Evolutionary conservation across 2,113 vertebrate genomes (phyloP).

Genomic region (Paramormyrops kingsleyae): DNA sequence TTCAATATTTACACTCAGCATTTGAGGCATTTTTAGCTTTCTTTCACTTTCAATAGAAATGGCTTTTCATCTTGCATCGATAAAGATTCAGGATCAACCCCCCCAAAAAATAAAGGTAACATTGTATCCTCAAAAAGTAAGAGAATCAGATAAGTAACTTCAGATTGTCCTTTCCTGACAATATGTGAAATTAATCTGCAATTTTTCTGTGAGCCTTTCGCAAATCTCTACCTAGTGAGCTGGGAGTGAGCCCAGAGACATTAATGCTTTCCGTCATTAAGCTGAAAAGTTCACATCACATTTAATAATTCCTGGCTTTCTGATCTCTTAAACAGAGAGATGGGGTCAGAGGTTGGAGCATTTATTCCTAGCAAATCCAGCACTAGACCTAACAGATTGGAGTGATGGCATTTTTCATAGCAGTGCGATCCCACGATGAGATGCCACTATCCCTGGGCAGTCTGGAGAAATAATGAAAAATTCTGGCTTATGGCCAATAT

Average conservation of each 20-base stretch:
- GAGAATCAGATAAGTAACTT: neutral
- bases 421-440: constrained; percentile 27
- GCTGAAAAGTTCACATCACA: constrained; percentile 28
- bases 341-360: neutral
- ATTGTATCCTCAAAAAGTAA: neutral
- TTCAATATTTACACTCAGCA: neutral
- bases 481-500: constrained; percentile 43
- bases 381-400: neutral
- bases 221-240: neutral
- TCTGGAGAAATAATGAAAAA: constrained; percentile 43
- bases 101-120: neutral
- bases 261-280: constrained; percentile 39
- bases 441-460: constrained; percentile 35
- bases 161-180: constrained; percentile 1
- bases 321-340: constrained; percentile 8
- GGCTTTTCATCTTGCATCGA: neutral
- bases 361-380: constrained; percentile 12
- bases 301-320: constrained; percentile 37
- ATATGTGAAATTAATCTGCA: constrained; percentile 15
- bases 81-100: neutral
- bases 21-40: neutral
- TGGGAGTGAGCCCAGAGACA: constrained; percentile 8
- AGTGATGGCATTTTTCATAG: constrained; percentile 45
- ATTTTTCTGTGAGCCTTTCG: constrained; percentile 10
- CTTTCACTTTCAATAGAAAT: neutral